Conservation (phyloP, 1,140 invertebrate genomes). For the Elymnias hypermnestra region DNA sequence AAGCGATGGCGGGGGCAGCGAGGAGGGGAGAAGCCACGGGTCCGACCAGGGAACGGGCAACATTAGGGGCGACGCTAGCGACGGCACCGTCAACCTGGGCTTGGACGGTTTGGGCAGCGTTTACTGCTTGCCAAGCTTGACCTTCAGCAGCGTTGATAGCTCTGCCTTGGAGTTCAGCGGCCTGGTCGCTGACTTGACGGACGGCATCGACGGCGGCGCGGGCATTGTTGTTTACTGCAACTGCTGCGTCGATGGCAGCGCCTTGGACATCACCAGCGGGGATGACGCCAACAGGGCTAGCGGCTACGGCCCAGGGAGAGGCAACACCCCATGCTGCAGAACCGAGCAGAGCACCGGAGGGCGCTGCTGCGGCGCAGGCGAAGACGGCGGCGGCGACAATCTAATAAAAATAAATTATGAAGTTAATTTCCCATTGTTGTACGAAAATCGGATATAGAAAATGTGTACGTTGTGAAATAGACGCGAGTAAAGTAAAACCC, state of each 20-base stretch:
- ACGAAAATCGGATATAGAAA: no score
- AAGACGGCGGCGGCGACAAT: conserved; percentile 50
- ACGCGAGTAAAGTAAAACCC: no score
- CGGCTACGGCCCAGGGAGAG: conserved; percentile 34
- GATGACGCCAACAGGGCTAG: conserved; percentile 29
- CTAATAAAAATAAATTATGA: no score
- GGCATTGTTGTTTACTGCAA: no score
- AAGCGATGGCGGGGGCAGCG: conserved; percentile 6
- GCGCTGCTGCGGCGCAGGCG: conserved; percentile 48
- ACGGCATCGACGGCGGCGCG: conserved; percentile 46
- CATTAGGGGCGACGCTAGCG: conserved; percentile 47
- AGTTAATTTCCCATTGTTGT: no score
- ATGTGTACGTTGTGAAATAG: no score
- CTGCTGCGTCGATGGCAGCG: conserved; percentile 52
- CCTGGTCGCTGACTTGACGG: conserved; percentile 73
- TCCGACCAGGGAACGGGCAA: conserved; percentile 22
- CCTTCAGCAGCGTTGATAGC: conserved; percentile 75
- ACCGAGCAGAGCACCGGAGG: conserved; percentile 36
- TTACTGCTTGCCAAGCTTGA: conserved; percentile 65
- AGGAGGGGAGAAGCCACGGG: no score
- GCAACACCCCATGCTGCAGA: conserved; percentile 33
- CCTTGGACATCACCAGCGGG: conserved; percentile 41
- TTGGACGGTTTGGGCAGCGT: conserved; percentile 70
- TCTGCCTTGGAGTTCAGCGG: conserved; percentile 74
- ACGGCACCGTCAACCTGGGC: conserved; percentile 74